These are phyloP conservation scores for Hyperopisus bebe DNA, from an alignment of 2,113 vertebrate genomes.

Conservation along the genomic window DNA sequence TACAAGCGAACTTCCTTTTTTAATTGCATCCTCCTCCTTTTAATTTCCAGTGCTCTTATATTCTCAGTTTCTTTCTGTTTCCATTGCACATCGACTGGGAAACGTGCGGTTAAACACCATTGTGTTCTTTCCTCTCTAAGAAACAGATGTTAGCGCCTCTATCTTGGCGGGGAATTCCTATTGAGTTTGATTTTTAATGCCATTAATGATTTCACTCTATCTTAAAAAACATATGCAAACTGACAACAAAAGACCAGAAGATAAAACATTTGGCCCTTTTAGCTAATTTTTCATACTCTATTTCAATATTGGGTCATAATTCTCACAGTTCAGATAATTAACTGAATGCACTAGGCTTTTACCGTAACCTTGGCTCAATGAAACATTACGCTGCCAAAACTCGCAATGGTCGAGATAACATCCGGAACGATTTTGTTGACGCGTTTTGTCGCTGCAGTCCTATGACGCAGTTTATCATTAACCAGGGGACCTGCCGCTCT, in stretches of 20 bases:
- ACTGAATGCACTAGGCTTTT: neutral
- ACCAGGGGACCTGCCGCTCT: conserved; percentile 9
- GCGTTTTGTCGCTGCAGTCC: conserved; percentile 8
- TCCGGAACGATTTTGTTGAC: conserved; percentile 7
- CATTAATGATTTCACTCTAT: neutral
- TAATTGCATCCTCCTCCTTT: neutral
- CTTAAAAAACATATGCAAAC: neutral
- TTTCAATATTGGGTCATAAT: neutral
- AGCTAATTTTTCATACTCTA: neutral
- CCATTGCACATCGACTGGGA: neutral
- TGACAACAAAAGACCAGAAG: neutral
- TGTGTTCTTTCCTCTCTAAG: neutral
- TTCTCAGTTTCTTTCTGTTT: neutral
- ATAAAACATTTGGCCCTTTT: neutral
- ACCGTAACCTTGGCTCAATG: neutral
- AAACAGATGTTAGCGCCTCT: neutral
- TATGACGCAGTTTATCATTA: conserved; percentile 9
- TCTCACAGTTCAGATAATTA: neutral
- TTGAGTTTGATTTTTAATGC: neutral
- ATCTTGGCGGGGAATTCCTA: neutral
- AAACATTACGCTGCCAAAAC: neutral
- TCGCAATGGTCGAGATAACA: neutral
- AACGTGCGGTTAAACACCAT: neutral
- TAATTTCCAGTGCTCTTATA: neutral
- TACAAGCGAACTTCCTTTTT: neutral